Evolutionary conservation across 2,888 invertebrate genomes (phyloP), one percentile per base, ranked within the genome.

Genomic region (Calliopum simillimum): DNA sequence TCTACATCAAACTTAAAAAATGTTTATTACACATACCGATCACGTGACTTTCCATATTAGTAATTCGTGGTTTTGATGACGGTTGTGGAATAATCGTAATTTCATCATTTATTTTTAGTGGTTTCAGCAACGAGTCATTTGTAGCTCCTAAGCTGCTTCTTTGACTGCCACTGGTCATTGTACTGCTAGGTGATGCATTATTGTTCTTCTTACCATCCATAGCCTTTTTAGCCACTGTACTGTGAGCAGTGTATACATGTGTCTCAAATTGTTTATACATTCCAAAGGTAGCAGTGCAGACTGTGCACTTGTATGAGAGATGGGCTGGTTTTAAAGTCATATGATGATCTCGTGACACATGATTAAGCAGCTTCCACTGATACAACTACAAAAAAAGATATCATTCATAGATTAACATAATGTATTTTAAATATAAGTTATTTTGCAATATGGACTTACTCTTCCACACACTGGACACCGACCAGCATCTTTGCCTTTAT

Each of bases 231-330:
- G 95, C 94, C 19, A 95, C 95, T 21, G 95, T 94, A 83, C 95
- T 95, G 82, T 97, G 97, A 21, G 95, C 96, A 49, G 95, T 95
- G 82, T 96, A 97, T 6, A 97, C 96, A 85, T 97, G 97, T 84
- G 93, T 96, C 84, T 97, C 96, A 80, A 97, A 97, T 81, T 95
- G 93, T 87, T 95, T 95, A 89, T 97, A 97, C 94, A 96, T 95
- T 79, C 95, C 95, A 82, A 97, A 97, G 3, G 96, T 96, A 25
- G 96, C 96, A 49, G 96, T 95, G 86, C 97, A 97, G 41, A 97
- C 96, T 13, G 96, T 97, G 87, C 97, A 97, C 86, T 97, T 97
- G 89, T 97, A 97, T 43, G 96, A 96, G 69, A 97, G 88, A 85
- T 97, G 96, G 47, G 96, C 97, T 23, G 97, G 96, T 83, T 97